A percentile compares a stretch with the other conserved stretches of the same genome.
These are phyloP conservation scores for Cantharis nigra DNA, from an alignment of 2,888 invertebrate genomes.

Conservation along the genomic window DNA sequence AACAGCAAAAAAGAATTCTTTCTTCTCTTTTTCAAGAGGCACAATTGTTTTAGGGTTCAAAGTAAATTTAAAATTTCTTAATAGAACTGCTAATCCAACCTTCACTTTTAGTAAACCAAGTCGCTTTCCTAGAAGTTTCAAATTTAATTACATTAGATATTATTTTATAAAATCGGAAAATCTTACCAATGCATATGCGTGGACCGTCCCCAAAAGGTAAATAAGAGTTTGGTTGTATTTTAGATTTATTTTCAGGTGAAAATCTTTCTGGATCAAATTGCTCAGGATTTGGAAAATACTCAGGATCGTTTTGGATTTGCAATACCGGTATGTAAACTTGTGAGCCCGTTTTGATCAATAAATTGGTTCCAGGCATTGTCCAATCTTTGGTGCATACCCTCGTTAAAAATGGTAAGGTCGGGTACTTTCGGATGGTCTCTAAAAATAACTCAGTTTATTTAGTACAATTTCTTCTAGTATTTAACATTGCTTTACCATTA, in stretches of 20 bases:
- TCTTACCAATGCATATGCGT: constrained; percentile 60
- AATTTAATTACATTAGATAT: neutral
- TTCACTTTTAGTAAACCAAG: neutral
- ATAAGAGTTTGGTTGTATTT: too few relatives aligned
- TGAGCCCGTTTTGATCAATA: too few relatives aligned
- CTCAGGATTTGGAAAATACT: too few relatives aligned
- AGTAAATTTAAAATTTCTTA: neutral
- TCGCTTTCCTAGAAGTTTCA: neutral
- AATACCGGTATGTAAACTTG: too few relatives aligned
- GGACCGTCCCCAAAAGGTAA: constrained; percentile 62
- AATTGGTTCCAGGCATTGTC: too few relatives aligned
- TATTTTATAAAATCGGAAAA: neutral
- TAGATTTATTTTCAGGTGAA: too few relatives aligned
- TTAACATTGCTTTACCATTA: constrained; percentile 35
- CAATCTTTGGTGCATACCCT: too few relatives aligned
- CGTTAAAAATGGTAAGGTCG: too few relatives aligned
- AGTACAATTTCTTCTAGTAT: neutral
- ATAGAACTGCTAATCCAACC: neutral
- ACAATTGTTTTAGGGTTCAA: neutral
- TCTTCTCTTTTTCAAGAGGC: neutral
- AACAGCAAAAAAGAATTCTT: neutral
- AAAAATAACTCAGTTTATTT: neutral
- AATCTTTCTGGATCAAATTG: too few relatives aligned
- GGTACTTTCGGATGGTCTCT: too few relatives aligned
- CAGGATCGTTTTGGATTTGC: too few relatives aligned